These are phyloP conservation scores for Tromatobia lineatoria DNA, from an alignment of 2,888 invertebrate species.

Conservation along the genomic window DNA sequence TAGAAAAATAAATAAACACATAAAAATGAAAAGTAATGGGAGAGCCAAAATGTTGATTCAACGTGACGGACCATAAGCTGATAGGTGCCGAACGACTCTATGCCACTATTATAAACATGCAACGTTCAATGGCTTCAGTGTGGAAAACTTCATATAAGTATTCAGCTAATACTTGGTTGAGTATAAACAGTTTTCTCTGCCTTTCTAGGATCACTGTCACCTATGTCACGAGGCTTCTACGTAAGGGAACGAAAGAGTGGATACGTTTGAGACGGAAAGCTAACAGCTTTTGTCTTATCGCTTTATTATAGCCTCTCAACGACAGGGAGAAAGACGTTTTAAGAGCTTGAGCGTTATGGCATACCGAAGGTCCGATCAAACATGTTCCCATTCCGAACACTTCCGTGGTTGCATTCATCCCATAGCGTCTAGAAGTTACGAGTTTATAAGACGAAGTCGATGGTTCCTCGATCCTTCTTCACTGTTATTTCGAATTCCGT, in stretches of 20 bases:
- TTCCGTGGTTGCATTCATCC: neutral
- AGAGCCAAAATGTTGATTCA: neutral
- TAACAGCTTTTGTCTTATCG: conserved; percentile 20
- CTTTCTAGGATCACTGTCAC: conserved; percentile 5
- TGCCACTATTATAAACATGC: neutral
- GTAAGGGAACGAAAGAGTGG: neutral
- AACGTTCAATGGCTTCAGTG: neutral
- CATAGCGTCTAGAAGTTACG: neutral
- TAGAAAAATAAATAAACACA: neutral
- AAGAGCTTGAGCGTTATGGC: conserved; percentile 16
- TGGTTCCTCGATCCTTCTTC: neutral
- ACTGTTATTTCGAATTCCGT: neutral
- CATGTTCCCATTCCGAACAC: neutral
- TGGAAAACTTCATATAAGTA: neutral
- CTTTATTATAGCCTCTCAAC: conserved; percentile 10
- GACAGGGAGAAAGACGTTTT: conserved; percentile 8
- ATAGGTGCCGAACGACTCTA: neutral
- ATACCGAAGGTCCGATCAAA: conserved; percentile 23
- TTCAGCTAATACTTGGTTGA: neutral
- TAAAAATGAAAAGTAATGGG: neutral
- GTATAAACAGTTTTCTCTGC: conserved; percentile 5
- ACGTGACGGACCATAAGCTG: neutral
- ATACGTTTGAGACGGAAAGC: neutral
- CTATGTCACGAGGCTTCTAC: conserved; percentile 7
- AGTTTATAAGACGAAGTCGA: conserved; percentile 10